Base-by-base conservation (phyloP, 2,888 invertebrate species). In the Koerneria pararmatus region DNA sequence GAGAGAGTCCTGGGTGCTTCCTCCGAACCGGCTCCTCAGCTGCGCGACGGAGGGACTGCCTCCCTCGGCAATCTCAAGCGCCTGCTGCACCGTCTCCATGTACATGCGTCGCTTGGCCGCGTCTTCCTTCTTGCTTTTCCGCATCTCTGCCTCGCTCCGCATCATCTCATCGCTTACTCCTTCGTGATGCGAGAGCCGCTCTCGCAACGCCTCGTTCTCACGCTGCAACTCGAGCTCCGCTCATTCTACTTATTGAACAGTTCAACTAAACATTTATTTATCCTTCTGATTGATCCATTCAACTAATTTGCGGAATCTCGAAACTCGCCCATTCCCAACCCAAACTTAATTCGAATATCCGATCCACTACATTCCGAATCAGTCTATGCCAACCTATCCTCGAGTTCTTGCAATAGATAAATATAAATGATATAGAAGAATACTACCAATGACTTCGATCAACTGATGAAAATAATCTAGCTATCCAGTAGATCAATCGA, bases 151-250 rank as follows among this genome's bases (percentile, higher is more conserved):
- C 62, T 71, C 75, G 69, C 64, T 76, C 34, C 49, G 72, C 48
- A 49, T 53, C 31, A 32, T 56, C 41, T 74, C 73, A 22, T 72
- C 73, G 41, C 78, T 69, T 5, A 71, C 72, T 57, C 66, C 68
- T 66, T 80, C 80, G 62, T 69, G 74, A 11, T 65, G 48, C 4
- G 60, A 60, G 32, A 79, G 62, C 19, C 77, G 68, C 19, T 66
- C 60, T 46, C 69, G 66, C 60, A 79, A 58, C 19, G 75, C 72
- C 22, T 67, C 67, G 35, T 68, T 69, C 66, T 79, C 77, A 8
- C 78, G 58, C 74, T 75, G 35, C 63, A 73, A 66, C 11, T n/a
- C 19, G 3, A 54, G 11, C 6, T 8, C 6, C 35, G 41, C n/a
- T n/a, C 11, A 51, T 24, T 51, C 22, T 22, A 34, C 31, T 56